A percentile compares a stretch with the other conserved stretches of the same genome.
Evolutionary conservation across 2,113 vertebrate genomes (phyloP).

Genomic region (Mustelus asterias): DNA sequence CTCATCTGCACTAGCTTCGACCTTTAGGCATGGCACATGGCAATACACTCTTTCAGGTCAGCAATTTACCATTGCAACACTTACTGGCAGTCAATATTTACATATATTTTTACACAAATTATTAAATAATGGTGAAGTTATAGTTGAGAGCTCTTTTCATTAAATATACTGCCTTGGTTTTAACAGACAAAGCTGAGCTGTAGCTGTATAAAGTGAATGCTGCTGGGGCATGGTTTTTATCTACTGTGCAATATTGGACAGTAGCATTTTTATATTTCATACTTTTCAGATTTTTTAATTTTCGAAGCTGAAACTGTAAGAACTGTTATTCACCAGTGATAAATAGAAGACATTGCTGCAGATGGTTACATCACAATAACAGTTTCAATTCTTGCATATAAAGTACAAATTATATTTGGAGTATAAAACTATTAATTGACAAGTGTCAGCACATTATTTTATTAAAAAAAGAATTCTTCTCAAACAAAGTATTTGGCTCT

Average conservation of each 20-base stretch:
- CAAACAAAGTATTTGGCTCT: not conserved
- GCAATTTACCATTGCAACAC: not conserved
- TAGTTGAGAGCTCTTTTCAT: not conserved
- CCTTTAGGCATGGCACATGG: not conserved
- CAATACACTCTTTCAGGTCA: not conserved
- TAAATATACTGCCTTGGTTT: not conserved
- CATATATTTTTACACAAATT: constrained; percentile 14
- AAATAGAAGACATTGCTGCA: constrained; percentile 1
- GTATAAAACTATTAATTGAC: constrained; percentile 28
- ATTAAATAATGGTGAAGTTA: constrained; percentile 17
- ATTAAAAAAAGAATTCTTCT: constrained; percentile 19
- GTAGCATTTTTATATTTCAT: constrained; percentile 16
- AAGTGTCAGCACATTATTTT: constrained; percentile 22
- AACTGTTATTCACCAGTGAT: not conserved
- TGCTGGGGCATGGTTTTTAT: not conserved
- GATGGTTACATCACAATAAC: constrained; percentile 23
- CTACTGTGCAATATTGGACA: not conserved
- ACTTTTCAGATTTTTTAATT: not conserved
- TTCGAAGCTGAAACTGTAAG: constrained; percentile 19
- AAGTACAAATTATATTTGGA: constrained; percentile 26
- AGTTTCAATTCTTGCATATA: constrained; percentile 33
- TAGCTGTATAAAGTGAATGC: constrained; percentile 3
- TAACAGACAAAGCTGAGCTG: not conserved
- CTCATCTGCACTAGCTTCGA: not conserved
- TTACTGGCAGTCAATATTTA: constrained; percentile 10